phyloP scores from a whole-genome alignment of 2,113 vertebrate species.

The Xerus inauris region DNA sequence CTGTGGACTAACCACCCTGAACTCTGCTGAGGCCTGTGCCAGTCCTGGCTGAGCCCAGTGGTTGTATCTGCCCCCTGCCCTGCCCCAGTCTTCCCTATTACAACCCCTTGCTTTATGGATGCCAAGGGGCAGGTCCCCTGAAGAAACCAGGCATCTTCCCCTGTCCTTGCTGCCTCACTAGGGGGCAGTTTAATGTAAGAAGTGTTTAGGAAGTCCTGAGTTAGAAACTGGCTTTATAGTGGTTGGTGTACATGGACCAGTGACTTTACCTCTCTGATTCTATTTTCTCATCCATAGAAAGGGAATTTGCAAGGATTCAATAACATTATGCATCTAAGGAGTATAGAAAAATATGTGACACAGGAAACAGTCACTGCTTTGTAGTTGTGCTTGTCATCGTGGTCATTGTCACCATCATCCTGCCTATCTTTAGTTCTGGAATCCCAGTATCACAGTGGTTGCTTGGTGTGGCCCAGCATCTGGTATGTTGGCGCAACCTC shows the following conservation, averaged over 20 bases:
- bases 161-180: not conserved
- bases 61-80: not conserved
- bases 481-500: not conserved
- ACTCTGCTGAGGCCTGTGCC: not conserved
- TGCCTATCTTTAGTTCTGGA: not conserved
- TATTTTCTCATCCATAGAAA: not conserved
- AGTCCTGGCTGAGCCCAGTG: too few relatives aligned
- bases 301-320: not conserved
- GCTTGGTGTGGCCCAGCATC: not conserved
- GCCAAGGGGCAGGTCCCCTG: not conserved
- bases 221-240: not conserved
- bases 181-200: not conserved
- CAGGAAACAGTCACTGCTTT: not conserved
- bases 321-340: not conserved
- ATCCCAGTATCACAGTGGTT: not conserved
- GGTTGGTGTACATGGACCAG: not conserved
- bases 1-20: fast-evolving
- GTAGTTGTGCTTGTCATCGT: too few relatives aligned
- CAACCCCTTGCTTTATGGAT: fast-evolving
- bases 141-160: not conserved
- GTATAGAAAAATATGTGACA: not conserved
- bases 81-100: too few relatives aligned
- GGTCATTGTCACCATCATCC: not conserved
- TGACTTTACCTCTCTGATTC: not conserved
- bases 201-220: not conserved